Evolutionary conservation across 2,797 vertebrate genomes (phyloP).

Genomic region (Hydrophis major): DNA sequence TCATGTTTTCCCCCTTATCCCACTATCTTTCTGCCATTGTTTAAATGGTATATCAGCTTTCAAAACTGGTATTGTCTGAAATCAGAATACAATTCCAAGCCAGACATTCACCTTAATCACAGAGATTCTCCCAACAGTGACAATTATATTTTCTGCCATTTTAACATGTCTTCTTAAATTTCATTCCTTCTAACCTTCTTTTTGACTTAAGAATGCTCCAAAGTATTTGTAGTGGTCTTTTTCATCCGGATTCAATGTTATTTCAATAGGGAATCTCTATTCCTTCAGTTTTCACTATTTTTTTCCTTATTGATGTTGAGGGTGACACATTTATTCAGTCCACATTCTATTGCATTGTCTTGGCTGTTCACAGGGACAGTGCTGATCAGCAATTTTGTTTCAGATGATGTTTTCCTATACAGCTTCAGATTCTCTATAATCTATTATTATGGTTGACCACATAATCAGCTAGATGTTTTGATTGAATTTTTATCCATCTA

Average conservation of each 20-base stretch:
- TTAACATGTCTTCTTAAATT: background rate
- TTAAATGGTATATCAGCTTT: background rate
- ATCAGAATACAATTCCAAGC: background rate
- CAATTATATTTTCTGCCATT: background rate
- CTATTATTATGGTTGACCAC: background rate
- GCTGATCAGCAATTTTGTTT: background rate
- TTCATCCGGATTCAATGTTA: background rate
- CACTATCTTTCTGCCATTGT: background rate
- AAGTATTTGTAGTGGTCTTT: background rate
- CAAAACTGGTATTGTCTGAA: background rate
- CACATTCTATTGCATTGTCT: background rate
- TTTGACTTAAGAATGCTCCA: background rate
- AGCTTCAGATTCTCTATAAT: background rate
- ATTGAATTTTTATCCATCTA: background rate
- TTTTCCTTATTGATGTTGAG: background rate
- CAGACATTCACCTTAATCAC: background rate
- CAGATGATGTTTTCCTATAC: background rate
- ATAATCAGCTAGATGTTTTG: background rate
- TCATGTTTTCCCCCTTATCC: background rate
- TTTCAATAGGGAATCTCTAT: background rate
- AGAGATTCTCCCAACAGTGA: background rate
- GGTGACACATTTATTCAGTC: background rate
- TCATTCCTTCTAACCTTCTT: background rate
- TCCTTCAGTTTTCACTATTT: background rate
- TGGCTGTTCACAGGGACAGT: background rate